Base-by-base conservation (phyloP, 1,140 invertebrate species). In the Marisa cornuarietis region DNA sequence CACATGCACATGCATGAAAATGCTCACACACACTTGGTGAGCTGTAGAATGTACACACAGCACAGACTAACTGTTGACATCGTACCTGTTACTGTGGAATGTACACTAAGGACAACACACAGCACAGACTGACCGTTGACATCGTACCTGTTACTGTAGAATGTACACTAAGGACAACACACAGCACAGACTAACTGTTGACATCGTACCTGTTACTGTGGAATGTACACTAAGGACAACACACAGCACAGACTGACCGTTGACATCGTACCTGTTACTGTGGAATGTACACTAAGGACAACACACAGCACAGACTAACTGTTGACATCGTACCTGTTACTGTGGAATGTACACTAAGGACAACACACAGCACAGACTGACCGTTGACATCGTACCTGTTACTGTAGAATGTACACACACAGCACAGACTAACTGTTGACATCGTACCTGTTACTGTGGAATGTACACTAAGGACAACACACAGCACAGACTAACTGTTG, bases 191-290 rank as follows among this genome's bases (percentile, higher is more conserved):
- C 31, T 42, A 4, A n/a, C 6, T 0, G 2, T 42, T 42, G 31
- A 42, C 31, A 42, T 84, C 83, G 85, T 77, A 85, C 85, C 71
- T 24, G 85, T 83, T 24, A 76, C 63, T n/a, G n/a, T 58, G 54
- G 16, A 14, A 58, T 58, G 54, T 58, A 58, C 54, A 18, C 16
- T 58, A 58, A 58, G 54, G 54, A 58, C 54, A 58, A 58, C 11
- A 66, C n/a, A n/a, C 31, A 42, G 31, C 31, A 42, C 31, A 42
- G 31, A 42, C 31, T 42, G 2, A n/a, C 6, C 0, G 2, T 42
- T 42, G 31, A 42, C 31, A 42, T 84, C 83, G 85, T 77, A 85
- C 85, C 71, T 24, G 85, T 83, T 24, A 76, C 63, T n/a, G n/a
- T 58, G 54, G 16, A 14, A 58, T 58, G 54, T 58, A 58, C 54